A percentile compares a stretch with the other conserved stretches of the same genome.
Conservation (phyloP, 2,113 vertebrate species). For the Elanoides forficatus region DNA sequence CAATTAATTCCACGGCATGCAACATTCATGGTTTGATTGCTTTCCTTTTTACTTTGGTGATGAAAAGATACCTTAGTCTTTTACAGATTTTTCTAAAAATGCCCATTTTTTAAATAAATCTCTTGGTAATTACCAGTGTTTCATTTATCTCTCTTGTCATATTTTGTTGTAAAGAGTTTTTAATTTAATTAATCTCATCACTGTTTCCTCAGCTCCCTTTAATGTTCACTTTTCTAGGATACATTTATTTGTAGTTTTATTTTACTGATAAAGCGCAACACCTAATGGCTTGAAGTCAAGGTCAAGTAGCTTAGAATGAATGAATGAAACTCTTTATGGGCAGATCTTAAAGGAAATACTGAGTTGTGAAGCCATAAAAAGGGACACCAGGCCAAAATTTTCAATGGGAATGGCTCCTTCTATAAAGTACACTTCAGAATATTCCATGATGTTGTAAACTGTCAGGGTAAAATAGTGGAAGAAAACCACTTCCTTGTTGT, state of each 20-base stretch:
- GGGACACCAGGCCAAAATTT: slow-evolving; percentile 6
- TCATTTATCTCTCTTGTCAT: neutral
- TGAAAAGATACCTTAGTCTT: neutral
- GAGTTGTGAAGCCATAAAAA: slow-evolving; percentile 28
- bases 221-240: neutral
- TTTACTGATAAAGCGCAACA: neutral
- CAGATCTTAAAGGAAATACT: neutral
- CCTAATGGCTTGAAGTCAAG: neutral
- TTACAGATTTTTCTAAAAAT: neutral
- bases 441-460: neutral
- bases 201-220: neutral
- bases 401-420: slow-evolving; percentile 38
- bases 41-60: neutral
- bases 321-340: slow-evolving; percentile 29
- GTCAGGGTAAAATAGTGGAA: neutral
- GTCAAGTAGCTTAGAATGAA: neutral
- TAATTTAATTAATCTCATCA: neutral
- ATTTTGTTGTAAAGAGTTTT: neutral
- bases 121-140: neutral
- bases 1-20: slow-evolving; percentile 40
- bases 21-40: neutral
- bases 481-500: neutral
- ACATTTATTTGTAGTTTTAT: neutral
- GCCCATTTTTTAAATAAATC: neutral
- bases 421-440: slow-evolving; percentile 12